Evolutionary conservation across 2,797 vertebrate species (phyloP).

Genomic region (Amblyraja radiata): DNA sequence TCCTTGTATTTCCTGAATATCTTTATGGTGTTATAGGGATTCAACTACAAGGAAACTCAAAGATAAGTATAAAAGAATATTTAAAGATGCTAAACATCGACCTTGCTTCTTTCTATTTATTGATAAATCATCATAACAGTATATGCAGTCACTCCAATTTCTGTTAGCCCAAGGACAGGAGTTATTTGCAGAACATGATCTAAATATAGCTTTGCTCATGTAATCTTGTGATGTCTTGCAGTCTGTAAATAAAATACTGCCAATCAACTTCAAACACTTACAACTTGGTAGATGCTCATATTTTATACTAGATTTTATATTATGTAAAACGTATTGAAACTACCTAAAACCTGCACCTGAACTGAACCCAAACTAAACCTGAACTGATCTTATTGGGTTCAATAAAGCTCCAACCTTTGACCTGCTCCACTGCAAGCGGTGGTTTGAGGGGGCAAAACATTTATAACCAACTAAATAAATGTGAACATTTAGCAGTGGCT

Average conservation of each 20-base stretch:
- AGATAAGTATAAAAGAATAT: not conserved
- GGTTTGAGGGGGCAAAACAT: no score
- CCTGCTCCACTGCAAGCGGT: not conserved
- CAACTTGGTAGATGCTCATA: not conserved
- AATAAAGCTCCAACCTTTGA: not conserved
- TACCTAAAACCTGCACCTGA: not conserved
- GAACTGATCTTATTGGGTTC: not conserved
- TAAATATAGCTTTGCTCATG: not conserved
- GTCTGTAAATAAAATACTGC: not conserved
- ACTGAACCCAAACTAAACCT: not conserved
- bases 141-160: not conserved
- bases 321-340: not conserved
- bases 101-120: not conserved
- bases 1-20: no score
- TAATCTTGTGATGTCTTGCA: not conserved
- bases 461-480: no score
- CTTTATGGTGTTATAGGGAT: no score
- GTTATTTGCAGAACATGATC: not conserved
- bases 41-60: not conserved
- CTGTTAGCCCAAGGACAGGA: not conserved
- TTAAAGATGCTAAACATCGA: not conserved
- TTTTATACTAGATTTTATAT: not conserved
- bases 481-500: no score
- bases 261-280: constrained; percentile 7
- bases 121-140: not conserved